Conservation (phyloP, 2,113 vertebrate genomes). For the Neodontobutis hainanensis region DNA sequence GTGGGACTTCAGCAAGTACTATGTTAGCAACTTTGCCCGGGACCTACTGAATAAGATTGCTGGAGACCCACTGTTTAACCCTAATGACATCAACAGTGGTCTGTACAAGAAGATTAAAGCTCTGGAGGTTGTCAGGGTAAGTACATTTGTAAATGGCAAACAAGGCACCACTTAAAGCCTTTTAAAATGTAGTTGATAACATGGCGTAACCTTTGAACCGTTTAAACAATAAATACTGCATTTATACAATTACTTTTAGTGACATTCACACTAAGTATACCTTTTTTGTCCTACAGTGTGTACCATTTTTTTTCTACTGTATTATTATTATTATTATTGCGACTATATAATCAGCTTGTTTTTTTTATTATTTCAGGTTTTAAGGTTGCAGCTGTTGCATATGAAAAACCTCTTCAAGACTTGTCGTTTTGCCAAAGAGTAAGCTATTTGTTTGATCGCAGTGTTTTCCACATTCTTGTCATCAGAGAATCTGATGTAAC, state of each 20-base stretch:
- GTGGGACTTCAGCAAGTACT: constrained; percentile 98
- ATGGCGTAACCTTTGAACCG: too few relatives aligned
- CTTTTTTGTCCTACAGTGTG: background rate
- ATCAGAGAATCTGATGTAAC: background rate
- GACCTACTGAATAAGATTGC: constrained; percentile 94
- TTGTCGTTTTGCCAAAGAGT: constrained; percentile 92
- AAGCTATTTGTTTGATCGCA: constrained; percentile 54
- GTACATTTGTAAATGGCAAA: constrained; percentile 24
- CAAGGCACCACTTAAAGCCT: background rate
- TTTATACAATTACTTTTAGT: too few relatives aligned
- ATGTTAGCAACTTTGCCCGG: constrained; percentile 94
- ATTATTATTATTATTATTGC: background rate
- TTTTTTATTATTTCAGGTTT: constrained; percentile 76
- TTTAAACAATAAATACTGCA: too few relatives aligned
- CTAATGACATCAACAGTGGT: constrained; percentile 88
- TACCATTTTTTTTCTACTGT: background rate
- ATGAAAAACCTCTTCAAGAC: constrained; percentile 99
- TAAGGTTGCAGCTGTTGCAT: constrained; percentile 91
- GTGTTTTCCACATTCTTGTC: background rate
- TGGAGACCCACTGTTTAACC: constrained; percentile 93
- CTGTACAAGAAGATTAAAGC: constrained; percentile 92
- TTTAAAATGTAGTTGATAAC: too few relatives aligned
- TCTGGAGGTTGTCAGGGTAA: constrained; percentile 90
- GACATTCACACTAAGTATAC: too few relatives aligned
- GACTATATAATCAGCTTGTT: background rate